Base-by-base conservation (phyloP, 2,797 vertebrate species). In the Sebastes diploproa region DNA sequence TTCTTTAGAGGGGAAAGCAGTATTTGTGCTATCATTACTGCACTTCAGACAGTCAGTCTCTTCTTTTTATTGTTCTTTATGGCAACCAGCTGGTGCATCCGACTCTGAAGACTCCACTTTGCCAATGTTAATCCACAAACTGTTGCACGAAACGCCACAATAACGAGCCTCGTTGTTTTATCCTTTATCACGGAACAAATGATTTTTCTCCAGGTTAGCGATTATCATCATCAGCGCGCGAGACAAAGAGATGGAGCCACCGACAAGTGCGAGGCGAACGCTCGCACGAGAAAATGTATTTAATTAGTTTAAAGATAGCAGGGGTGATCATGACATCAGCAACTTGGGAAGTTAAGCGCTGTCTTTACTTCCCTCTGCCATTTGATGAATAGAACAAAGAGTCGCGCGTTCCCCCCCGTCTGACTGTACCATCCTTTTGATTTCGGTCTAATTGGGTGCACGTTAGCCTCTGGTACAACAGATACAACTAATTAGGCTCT, bases 401-500 rank as follows among this genome's bases (percentile, higher is more conserved):
- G 5, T 4, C n/a, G 1, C 75, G 56, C 56, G 70, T 86, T 62
- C 59, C 71, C 76, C 71, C 76, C 68, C 50, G 29, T 84, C 76
- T 88, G 76, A 83, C 78, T 88, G 80, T 85, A 85, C 74, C 55
- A 83, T 88, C 89, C 93, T 94, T 94, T 94, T 95, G 92, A 95
- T 95, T 95, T 74, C 42, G 80, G 83, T 90, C 89, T 96, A 95
- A 96, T 95, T 95, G 93, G 92, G 86, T 93, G 89, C 81, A 89
- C 86, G 91, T 92, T 95, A 90, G 94, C 95, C 94, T 92, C 93
- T 93, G 92, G 94, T 94, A 92, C 85, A 91, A 91, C 88, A 90
- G 93, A 95, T 95, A 93, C 78, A 92, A 92, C 95, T 96, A 96
- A 96, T 96, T 96, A 96, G 94, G 89, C 87, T 91, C 91, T 89